Conservation (phyloP, 2,113 vertebrate species). For the Heterotilapia buettikoferi region DNA sequence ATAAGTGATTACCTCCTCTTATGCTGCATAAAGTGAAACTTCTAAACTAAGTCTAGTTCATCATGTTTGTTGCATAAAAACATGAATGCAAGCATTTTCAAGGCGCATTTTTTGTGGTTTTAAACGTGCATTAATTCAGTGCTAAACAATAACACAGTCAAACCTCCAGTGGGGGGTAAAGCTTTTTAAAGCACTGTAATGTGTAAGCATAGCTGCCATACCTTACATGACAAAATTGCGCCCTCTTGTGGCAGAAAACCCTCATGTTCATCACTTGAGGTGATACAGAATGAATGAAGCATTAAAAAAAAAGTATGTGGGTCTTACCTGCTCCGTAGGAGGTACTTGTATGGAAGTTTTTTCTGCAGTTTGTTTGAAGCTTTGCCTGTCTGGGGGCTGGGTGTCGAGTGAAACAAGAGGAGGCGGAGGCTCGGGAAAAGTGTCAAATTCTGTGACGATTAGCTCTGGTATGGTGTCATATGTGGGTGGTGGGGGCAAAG, state of each 20-base stretch:
- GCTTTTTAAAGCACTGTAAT: background rate
- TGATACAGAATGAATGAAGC: background rate
- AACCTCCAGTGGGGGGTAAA: accelerated
- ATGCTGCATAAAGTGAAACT: background rate
- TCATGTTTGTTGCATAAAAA: background rate
- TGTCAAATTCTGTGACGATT: background rate
- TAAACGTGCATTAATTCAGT: background rate
- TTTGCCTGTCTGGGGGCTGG: background rate
- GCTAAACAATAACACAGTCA: background rate
- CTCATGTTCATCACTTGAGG: background rate
- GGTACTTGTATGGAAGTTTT: background rate
- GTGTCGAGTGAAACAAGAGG: background rate
- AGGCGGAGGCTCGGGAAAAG: background rate
- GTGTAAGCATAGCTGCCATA: accelerated
- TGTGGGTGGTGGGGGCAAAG: conserved; percentile 28
- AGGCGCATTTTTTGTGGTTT: accelerated
- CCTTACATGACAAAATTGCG: background rate
- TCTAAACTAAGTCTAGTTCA: accelerated
- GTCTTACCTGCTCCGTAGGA: background rate
- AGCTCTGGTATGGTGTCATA: conserved; percentile 51
- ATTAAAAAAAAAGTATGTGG: accelerated
- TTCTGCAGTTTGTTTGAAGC: background rate
- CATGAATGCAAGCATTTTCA: background rate
- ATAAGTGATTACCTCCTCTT: background rate
- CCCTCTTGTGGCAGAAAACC: conserved; percentile 19